A percentile compares a stretch with the other conserved stretches of the same genome.
phyloP scores from a whole-genome alignment of 2,888 invertebrate genomes.

The Hofmannophila pseudospretella region DNA sequence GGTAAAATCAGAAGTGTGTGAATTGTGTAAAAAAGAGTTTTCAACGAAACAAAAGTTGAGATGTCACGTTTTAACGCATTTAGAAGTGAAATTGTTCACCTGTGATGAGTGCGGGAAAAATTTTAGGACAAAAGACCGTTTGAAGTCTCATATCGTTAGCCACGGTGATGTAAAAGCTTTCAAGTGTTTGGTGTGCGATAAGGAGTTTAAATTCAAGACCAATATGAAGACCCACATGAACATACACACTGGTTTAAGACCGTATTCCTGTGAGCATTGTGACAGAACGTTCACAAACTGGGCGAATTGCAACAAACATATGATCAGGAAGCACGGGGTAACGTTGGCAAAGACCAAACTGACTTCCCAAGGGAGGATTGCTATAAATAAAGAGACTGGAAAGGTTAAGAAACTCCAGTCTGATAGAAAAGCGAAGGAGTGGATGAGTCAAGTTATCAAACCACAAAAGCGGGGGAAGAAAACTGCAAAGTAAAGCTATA shows the following conservation, averaged over 20 bases:
- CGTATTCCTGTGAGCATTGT: constrained; percentile 82
- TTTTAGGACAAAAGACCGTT: constrained; percentile 27
- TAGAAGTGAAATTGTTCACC: constrained; percentile 20
- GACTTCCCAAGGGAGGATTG: constrained; percentile 37
- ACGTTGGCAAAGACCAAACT: constrained; percentile 34
- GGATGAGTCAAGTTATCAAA: constrained; percentile 18
- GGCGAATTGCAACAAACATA: constrained; percentile 86
- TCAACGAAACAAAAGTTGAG: constrained; percentile 21
- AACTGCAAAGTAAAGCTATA: neutral
- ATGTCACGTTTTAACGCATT: constrained; percentile 25
- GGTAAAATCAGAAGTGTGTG: constrained; percentile 21
- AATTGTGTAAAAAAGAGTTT: constrained; percentile 36
- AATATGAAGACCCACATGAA: constrained; percentile 80
- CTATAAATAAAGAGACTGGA: constrained; percentile 20
- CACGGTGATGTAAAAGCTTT: constrained; percentile 79
- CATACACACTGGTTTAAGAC: constrained; percentile 80
- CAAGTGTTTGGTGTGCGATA: constrained; percentile 80
- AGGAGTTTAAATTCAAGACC: constrained; percentile 81
- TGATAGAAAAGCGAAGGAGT: constrained; percentile 16
- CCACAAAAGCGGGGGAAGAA: constrained; percentile 9
- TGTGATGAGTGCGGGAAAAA: constrained; percentile 29
- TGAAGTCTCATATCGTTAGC: constrained; percentile 80
- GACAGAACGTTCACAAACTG: constrained; percentile 81
- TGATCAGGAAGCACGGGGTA: constrained; percentile 81
- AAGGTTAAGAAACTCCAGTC: constrained; percentile 12